Evolutionary conservation across 2,113 vertebrate genomes (phyloP), one percentile per base, ranked within the genome.

Genomic region (Pomatorhinus ruficollis): DNA sequence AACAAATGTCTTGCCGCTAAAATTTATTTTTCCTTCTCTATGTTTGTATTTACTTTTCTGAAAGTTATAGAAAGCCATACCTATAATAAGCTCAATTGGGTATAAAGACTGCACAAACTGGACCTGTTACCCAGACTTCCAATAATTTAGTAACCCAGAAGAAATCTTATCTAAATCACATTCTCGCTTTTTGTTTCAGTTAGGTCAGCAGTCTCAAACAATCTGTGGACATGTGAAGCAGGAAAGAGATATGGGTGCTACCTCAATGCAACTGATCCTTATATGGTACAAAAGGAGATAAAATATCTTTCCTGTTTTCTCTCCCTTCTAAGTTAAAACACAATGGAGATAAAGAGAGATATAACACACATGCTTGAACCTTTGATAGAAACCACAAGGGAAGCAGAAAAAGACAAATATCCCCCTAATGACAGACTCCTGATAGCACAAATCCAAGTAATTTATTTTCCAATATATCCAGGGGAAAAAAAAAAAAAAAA

Each of bases 381-480:
- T 93, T 96, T 96, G 93, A 96, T 90, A 94, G 94, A 95, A 97
- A 90, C 84, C 91, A 79, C 85, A 89, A 95, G 89, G 69, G 94
- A 96, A 95, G 64, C 5, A 91, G 93, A 90, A 93, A 96, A 93
- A 96, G 94, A 96, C 88, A 94, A 95, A 96, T 97, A 95, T 92
- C 71, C 60, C 61, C 72, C 45, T 90, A 95, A 97, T 94, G 97
- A 96, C 95, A 97, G 83, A 39, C 72, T 89, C 65, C 82, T 90
- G 97, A 96, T 97, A 97, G 82, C 87, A 96, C 87, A 95, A 85
- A 94, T 90, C n/a, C 91, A 95, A 82, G 90, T 94, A 96, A 97
- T 97, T 95, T 96, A 95, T 95, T 95, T 97, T 95, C 78, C 92
- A 91, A 57, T 84, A 82, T 25, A 95, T 3, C 23, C 18, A 35